Conservation (phyloP, 2,888 invertebrate genomes). For the Ceramica pisi region DNA sequence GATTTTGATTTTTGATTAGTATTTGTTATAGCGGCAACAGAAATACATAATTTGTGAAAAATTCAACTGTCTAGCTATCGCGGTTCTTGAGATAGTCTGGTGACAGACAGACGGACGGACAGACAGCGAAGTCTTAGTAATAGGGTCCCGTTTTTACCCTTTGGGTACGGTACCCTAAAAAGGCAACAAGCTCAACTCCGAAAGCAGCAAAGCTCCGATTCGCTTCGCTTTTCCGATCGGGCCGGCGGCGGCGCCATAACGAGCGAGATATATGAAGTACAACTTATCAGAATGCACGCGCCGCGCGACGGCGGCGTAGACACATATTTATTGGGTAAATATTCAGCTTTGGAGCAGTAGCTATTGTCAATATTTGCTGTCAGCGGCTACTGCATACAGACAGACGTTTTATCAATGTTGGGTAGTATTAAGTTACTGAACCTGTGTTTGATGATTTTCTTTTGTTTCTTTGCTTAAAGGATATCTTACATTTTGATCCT, state of each 20-base stretch:
- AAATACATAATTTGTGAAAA: no score
- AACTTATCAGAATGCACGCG: constrained; percentile 47
- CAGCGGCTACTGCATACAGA: constrained; percentile 36
- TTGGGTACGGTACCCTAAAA: no score
- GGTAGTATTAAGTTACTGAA: constrained; percentile 19
- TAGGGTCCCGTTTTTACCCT: no score
- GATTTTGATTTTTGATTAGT: no score
- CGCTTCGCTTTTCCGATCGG: constrained; percentile 27
- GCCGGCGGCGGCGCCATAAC: constrained; percentile 24
- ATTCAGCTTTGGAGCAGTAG: constrained; percentile 57
- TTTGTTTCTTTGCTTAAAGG: background rate
- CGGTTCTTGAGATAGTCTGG: no score
- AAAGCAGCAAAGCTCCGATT: constrained; percentile 25
- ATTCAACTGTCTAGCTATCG: no score
- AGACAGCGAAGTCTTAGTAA: no score
- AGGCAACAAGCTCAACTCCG: no score
- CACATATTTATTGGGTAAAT: constrained; percentile 58
- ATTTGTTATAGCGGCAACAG: no score
- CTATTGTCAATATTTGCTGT: constrained; percentile 54
- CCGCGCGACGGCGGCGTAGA: constrained; percentile 28
- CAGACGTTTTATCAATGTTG: constrained; percentile 34
- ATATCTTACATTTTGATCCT: no score
- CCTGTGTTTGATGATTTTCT: background rate
- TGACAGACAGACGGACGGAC: no score
- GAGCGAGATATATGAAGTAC: constrained; percentile 40